These are phyloP conservation scores for Acanthococcus lagerstroemiae DNA, from an alignment of 2,888 invertebrate species.

Conservation along the genomic window DNA sequence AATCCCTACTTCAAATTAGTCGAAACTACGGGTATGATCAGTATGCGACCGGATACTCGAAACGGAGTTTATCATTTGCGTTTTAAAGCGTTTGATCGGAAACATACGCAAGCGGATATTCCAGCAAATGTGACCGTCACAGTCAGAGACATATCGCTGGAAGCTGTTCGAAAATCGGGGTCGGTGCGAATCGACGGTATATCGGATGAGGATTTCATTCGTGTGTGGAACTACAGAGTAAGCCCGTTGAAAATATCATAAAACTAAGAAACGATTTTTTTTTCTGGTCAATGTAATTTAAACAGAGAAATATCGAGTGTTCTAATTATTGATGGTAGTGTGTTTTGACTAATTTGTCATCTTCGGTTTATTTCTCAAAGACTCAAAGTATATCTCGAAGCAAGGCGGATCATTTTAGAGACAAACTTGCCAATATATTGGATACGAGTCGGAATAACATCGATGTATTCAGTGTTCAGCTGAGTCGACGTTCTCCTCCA, in stretches of 20 bases:
- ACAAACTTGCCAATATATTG: conserved; percentile 74
- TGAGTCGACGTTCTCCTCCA: conserved; percentile 74
- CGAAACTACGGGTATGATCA: conserved; percentile 88
- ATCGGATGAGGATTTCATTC: conserved; percentile 90
- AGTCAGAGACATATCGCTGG: conserved; percentile 88
- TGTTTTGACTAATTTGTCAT: background rate
- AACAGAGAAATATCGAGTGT: background rate
- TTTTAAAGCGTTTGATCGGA: conserved; percentile 79
- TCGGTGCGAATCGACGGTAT: conserved; percentile 87
- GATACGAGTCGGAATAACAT: conserved; percentile 80
- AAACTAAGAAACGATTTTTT: background rate
- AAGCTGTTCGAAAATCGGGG: conserved; percentile 90
- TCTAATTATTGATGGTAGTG: background rate
- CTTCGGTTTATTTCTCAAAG: conserved; percentile 38
- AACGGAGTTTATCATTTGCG: conserved; percentile 71
- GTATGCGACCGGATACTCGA: conserved; percentile 84
- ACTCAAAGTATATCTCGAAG: conserved; percentile 73
- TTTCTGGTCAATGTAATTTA: background rate
- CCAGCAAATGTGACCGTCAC: conserved; percentile 93
- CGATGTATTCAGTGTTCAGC: conserved; percentile 91
- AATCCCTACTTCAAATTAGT: conserved; percentile 81
- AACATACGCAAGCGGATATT: conserved; percentile 89
- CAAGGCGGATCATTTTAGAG: conserved; percentile 79
- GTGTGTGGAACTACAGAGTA: conserved; percentile 81
- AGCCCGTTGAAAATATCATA: background rate